Base-by-base conservation (phyloP, 2,797 vertebrate species). In the Ibycter americanus region DNA sequence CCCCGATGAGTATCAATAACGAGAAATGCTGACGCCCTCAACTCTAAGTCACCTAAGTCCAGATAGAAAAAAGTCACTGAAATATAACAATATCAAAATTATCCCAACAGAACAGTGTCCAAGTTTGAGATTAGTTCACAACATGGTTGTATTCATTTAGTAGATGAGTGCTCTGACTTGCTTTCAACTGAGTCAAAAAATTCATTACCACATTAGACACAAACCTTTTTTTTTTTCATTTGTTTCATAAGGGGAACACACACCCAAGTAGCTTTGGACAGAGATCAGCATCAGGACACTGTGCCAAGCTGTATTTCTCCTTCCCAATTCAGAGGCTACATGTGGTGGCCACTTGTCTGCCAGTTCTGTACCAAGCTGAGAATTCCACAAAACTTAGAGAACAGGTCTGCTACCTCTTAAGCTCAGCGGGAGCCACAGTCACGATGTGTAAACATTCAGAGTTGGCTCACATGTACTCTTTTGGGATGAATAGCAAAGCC, bases 21-120 rank as follows among this genome's bases (percentile, higher is more conserved):
- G 61, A 99, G 92, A 87, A 98, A 98, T 32, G 98, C 52, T 7
- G 99, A 99, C 18, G 98, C 94, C 49, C 96, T 98, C 93, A 99
- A 94, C 95, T 98, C 98, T 70, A 98, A 96, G 85, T 99, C 98
- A 93, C 98, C 99, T 99, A 91, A 66, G 71, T 36, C 44, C 92
- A 97, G 76, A 96, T 1, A 97, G 88, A 89, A 36, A 91, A 87
- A 55, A n/a, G 26, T 16, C 89, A 66, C 6, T 65, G 7, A 83
- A 88, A 78, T 25, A 56, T 40, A 62, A 58, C 13, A 18, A 7
- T 83, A 56, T 34, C n/a, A 83, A 73, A 94, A 73, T 52, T 21
- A 70, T 63, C 83, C 66, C 15, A 73, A 55, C 6, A n/a, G 82
- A 79, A 32, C 12, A 58, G 22, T 2, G n/a, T 54, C 42, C 49